A percentile compares a stretch with the other conserved stretches of the same genome.
phyloP scores from a whole-genome alignment of 2,797 vertebrate species.

The Takifugu rubripes region DNA sequence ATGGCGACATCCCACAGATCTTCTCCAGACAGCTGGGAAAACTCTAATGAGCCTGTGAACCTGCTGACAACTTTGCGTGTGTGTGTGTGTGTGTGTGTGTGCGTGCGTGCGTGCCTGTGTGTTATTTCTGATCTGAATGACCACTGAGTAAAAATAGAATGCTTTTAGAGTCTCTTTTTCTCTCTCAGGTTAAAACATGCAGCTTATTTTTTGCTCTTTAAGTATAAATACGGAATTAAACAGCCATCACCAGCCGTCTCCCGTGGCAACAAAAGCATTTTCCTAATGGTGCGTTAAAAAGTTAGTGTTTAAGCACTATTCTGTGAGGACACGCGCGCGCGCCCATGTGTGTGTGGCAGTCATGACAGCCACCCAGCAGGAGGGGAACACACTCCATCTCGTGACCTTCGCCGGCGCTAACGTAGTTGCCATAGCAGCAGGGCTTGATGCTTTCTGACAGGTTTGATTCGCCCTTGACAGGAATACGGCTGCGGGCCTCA shows the following conservation, averaged over 20 bases:
- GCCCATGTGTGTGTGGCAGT: conserved; percentile 40
- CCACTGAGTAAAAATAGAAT: conserved; percentile 47
- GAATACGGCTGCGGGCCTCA: conserved; percentile 53
- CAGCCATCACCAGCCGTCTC: conserved; percentile 40
- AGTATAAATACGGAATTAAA: conserved; percentile 50
- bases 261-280: conserved; percentile 34
- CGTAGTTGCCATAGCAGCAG: conserved; percentile 74
- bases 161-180: conserved; percentile 29
- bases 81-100: conserved; percentile 4
- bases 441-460: conserved; percentile 75
- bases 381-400: conserved; percentile 67
- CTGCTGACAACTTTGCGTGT: conserved; percentile 40
- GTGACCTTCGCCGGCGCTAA: conserved; percentile 72
- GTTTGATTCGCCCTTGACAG: conserved; percentile 75
- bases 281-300: too few species aligned
- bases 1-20: conserved; percentile 66
- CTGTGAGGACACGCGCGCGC: conserved; percentile 13
- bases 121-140: conserved; percentile 10
- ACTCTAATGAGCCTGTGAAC: conserved; percentile 69
- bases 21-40: conserved; percentile 66
- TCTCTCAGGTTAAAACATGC: conserved; percentile 34
- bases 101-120: conserved; percentile 11
- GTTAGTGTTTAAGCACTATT: too few species aligned
- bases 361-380: conserved; percentile 64
- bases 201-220: conserved; percentile 27